Evolutionary conservation across 2,888 invertebrate species (phyloP), one percentile per base, ranked within the genome.

Genomic region (Macaria notata): DNA sequence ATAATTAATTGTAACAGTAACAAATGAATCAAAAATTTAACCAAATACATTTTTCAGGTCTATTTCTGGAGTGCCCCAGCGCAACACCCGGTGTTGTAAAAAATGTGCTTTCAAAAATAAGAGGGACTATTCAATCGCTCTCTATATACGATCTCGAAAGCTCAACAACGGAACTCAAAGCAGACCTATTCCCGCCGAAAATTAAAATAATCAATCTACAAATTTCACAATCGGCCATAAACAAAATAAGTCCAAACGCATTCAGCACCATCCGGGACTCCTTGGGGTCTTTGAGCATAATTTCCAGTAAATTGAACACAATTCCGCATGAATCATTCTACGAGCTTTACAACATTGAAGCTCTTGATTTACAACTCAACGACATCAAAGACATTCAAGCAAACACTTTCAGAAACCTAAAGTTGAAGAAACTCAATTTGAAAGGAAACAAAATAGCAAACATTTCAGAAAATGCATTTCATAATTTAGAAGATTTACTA

Each of bases 131-230:
- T 72, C 97, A 97, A 82, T 97, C 97, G 49, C 92, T 98, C 76
- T 97, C 95, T 76, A 94, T 98, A 75, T 97, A 97, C 92, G 97
- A 97, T 83, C 93, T 98, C 72, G 97, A 98, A 88, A 94, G 94
- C 70, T 94, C 95, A 68, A 94, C 96, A 68, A 95, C 95, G 61
- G 94, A 94, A 70, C 92, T 98, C 53, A 94, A 95, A 62, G 91
- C 94, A 63, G 95, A 95, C 69, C 92, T 96, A 70, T 97, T 97
- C 81, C 96, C 96, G 56, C 86, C 94, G 30, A 92, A 93, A 77
- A 88, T 94, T 54, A 94, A 93, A 78, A 94, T 96, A 81, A 94
- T 92, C 69, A 95, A 94, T 90, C 93, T 95, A 77, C 97, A 94
- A 91, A 96, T 94, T 79, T 96, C 95, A 9, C 95, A 96, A 79